A percentile compares a stretch with the other conserved stretches of the same genome.
These are phyloP conservation scores for Gambelia wislizenii DNA, from an alignment of 2,797 vertebrate genomes.

Conservation along the genomic window DNA sequence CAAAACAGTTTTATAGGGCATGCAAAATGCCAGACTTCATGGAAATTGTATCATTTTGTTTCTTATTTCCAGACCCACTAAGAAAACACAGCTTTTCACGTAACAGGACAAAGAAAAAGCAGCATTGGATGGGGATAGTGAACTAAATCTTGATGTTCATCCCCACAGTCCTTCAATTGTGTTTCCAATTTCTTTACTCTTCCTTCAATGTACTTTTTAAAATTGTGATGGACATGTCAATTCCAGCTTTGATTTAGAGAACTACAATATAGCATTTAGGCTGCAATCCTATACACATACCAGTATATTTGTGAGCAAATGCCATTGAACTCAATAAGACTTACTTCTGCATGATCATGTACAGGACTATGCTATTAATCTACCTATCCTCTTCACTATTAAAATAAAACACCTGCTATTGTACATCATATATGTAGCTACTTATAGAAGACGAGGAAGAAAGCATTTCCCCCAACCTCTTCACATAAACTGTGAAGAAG, in stretches of 20 bases:
- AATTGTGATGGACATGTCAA: background rate
- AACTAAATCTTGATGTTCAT: background rate
- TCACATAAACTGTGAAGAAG: background rate
- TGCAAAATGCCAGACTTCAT: background rate
- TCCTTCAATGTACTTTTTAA: background rate
- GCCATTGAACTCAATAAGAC: background rate
- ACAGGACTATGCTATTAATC: background rate
- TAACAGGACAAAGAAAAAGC: background rate
- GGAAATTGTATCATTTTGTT: background rate
- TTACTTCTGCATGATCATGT: background rate
- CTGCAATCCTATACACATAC: background rate
- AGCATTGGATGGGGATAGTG: background rate
- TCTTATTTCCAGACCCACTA: background rate
- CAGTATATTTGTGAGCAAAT: background rate
- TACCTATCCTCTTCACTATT: background rate
- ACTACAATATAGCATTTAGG: background rate
- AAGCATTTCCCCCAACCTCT: background rate
- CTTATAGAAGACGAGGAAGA: background rate
- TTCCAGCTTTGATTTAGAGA: background rate
- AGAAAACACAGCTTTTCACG: background rate
- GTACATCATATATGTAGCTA: background rate
- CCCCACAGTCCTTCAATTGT: background rate
- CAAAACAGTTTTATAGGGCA: background rate
- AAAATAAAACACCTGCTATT: conserved; percentile 15
- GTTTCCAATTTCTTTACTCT: background rate